These are phyloP conservation scores for Drosophila saltans DNA, from an alignment of 1,140 invertebrate genomes.

Conservation along the genomic window DNA sequence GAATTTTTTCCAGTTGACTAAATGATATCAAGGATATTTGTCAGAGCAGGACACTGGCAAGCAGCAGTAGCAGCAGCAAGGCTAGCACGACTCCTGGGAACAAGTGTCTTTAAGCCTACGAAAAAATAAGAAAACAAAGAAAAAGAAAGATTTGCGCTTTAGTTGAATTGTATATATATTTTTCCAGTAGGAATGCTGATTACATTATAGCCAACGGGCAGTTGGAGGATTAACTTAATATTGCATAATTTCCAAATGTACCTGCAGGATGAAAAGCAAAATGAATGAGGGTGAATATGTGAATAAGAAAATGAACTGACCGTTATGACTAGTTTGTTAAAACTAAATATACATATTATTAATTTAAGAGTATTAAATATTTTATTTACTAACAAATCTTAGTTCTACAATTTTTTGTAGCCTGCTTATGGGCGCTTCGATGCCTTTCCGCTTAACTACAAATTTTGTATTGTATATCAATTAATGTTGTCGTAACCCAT, in stretches of 20 bases:
- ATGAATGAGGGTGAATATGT: too few relatives aligned
- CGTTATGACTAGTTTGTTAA: too few relatives aligned
- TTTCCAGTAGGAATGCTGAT: constrained; percentile 21
- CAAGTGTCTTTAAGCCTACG: constrained; percentile 44
- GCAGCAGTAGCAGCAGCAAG: not conserved
- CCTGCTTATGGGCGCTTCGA: not conserved
- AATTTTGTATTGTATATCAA: not conserved
- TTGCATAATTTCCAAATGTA: constrained; percentile 27
- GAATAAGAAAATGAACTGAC: too few relatives aligned
- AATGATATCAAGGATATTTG: constrained; percentile 83
- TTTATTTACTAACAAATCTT: not conserved
- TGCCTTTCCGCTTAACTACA: not conserved
- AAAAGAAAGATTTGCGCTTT: not conserved
- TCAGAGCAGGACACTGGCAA: constrained; percentile 43
- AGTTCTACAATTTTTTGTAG: not conserved
- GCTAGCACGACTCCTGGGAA: constrained; percentile 35
- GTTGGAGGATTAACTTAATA: constrained; percentile 19
- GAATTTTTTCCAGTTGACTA: constrained; percentile 83
- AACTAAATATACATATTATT: too few relatives aligned
- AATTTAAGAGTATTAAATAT: not conserved
- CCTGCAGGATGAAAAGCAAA: too few relatives aligned
- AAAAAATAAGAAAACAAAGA: not conserved
- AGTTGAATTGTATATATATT: not conserved
- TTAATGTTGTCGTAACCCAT: too few relatives aligned
- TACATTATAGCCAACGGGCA: constrained; percentile 36